Percentiles rank a stretch among this genome's conserved stretches.
Conservation (phyloP, 2,888 invertebrate genomes). For the Xanthia icteritia region DNA sequence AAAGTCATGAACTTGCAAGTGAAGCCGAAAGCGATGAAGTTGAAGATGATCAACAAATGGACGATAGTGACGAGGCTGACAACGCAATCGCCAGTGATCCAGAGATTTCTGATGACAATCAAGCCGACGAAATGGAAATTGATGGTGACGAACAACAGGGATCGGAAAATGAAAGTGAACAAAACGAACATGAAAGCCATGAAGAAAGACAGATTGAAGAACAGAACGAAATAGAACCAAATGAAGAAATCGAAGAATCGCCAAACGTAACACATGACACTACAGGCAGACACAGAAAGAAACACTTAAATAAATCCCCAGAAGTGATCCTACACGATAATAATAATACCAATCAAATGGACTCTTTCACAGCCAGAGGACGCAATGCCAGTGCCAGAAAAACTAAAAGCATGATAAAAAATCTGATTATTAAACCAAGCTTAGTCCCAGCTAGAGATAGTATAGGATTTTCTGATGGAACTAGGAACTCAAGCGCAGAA, state of each 20-base stretch:
- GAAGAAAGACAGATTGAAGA: constrained; percentile 25
- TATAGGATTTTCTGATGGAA: constrained; percentile 74
- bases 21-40: constrained; percentile 46
- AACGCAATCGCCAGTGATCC: constrained; percentile 51
- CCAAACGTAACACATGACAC: constrained; percentile 74
- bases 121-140: constrained; percentile 54
- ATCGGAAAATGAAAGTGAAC: constrained; percentile 29
- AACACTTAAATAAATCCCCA: constrained; percentile 71
- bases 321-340: constrained; percentile 77
- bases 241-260: constrained; percentile 60
- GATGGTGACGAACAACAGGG: constrained; percentile 47
- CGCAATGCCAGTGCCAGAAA: constrained; percentile 77
- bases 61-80: constrained; percentile 51
- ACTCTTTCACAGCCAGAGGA: constrained; percentile 73
- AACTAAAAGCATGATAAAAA: constrained; percentile 74
- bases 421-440: constrained; percentile 71
- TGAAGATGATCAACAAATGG: constrained; percentile 56
- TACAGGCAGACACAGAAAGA: constrained; percentile 73
- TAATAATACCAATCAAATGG: constrained; percentile 68
- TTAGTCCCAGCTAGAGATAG: constrained; percentile 76
- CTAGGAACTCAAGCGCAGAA: constrained; percentile 80
- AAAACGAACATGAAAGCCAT: constrained; percentile 18
- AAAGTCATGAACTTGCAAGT: constrained; percentile 25
- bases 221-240: constrained; percentile 48
- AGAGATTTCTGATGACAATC: constrained; percentile 56